A percentile compares a stretch with the other conserved stretches of the same genome.
Conservation (phyloP, 1,140 invertebrate genomes). For the Agraylea sexmaculata region DNA sequence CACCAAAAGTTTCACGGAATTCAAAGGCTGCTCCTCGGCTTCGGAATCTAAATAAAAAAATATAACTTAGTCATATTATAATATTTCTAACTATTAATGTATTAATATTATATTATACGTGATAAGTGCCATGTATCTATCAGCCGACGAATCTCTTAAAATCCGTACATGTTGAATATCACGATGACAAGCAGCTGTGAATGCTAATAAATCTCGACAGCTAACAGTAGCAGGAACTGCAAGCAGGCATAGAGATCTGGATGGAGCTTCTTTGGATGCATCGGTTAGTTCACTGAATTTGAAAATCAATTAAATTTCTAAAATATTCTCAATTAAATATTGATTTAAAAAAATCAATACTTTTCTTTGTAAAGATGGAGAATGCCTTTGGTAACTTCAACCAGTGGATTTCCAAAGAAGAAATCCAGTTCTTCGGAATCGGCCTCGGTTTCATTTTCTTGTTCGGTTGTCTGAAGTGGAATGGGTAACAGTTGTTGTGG, state of each 20-base stretch:
- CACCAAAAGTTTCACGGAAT: constrained; percentile 91
- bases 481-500: constrained; percentile 25
- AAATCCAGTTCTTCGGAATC: constrained; percentile 59
- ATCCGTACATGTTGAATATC: constrained; percentile 88
- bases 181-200: constrained; percentile 83
- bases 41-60: constrained; percentile 37
- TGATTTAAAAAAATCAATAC: constrained; percentile 34
- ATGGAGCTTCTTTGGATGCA: constrained; percentile 55
- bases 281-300: constrained; percentile 47
- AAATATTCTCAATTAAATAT: too few relatives aligned
- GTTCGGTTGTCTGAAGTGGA: constrained; percentile 31
- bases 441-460: constrained; percentile 25
- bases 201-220: constrained; percentile 88
- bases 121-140: constrained; percentile 94
- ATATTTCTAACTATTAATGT: too few relatives aligned
- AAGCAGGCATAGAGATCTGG: constrained; percentile 75
- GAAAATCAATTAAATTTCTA: too few relatives aligned
- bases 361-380: constrained; percentile 95
- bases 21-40: constrained; percentile 69
- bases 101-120: too few relatives aligned
- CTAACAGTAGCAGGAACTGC: constrained; percentile 87
- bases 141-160: constrained; percentile 73
- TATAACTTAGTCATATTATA: background rate
- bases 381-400: constrained; percentile 93
- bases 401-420: constrained; percentile 91